A percentile compares a stretch with the other conserved stretches of the same genome.
Evolutionary conservation across 2,888 invertebrate genomes (phyloP).

Genomic region (Apocheima hispidaria): DNA sequence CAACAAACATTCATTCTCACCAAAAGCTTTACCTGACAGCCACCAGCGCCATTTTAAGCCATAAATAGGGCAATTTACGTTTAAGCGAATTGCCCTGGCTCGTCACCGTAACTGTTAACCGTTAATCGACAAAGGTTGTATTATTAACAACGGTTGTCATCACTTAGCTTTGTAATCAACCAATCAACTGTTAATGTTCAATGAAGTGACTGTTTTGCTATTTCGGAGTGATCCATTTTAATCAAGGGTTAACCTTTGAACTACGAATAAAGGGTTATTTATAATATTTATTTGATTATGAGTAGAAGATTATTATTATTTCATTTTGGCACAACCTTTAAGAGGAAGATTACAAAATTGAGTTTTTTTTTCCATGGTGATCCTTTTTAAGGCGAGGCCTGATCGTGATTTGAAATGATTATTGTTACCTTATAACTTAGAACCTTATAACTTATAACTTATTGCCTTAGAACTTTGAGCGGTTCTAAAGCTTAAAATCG

Average conservation of each 20-base stretch:
- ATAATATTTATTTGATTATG: background rate
- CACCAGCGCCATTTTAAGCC: background rate
- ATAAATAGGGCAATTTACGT: constrained; percentile 18
- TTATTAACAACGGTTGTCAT: constrained; percentile 12
- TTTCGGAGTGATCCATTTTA: background rate
- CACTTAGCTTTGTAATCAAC: constrained; percentile 20
- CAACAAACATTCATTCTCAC: background rate
- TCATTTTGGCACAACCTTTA: too few species aligned
- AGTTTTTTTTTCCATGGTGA: too few species aligned
- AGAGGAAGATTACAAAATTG: too few species aligned
- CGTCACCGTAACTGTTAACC: background rate
- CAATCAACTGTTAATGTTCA: constrained; percentile 6
- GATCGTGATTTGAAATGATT: too few species aligned
- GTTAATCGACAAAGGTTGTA: constrained; percentile 24
- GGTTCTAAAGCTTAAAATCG: too few species aligned
- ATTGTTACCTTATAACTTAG: too few species aligned
- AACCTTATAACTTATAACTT: too few species aligned
- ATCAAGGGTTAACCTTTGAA: background rate
- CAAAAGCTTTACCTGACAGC: constrained; percentile 3
- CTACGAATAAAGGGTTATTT: background rate
- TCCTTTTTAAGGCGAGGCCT: too few species aligned
- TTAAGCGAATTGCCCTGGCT: constrained; percentile 9
- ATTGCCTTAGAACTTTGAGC: too few species aligned
- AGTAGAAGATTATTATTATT: too few species aligned
- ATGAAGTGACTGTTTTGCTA: background rate